A percentile compares a stretch with the other conserved stretches of the same genome.
These are phyloP conservation scores for Calycopis cecrops DNA, from an alignment of 1,140 invertebrate species.

Conservation along the genomic window DNA sequence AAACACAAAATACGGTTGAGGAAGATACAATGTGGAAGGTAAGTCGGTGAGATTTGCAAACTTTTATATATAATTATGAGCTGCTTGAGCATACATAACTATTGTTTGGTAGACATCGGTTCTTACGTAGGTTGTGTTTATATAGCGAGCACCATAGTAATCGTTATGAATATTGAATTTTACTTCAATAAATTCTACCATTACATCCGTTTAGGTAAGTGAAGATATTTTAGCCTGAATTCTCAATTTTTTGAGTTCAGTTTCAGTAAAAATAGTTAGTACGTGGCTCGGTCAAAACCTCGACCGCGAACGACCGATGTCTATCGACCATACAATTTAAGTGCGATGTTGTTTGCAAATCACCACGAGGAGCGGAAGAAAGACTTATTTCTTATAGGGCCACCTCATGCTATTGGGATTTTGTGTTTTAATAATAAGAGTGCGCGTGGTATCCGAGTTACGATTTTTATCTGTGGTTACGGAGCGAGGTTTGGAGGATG, in stretches of 20 bases:
- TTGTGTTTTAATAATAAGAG: too few species aligned
- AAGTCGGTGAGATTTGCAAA: constrained; percentile 3
- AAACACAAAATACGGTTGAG: not conserved
- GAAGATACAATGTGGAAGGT: not conserved
- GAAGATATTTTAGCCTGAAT: too few species aligned
- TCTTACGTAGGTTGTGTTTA: not conserved
- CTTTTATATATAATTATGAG: not conserved
- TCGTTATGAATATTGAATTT: not conserved
- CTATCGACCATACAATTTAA: not conserved
- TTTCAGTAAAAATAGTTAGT: not conserved
- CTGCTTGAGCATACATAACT: not conserved
- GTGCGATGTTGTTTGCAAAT: constrained; percentile 2
- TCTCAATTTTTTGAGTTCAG: too few species aligned
- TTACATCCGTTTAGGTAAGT: too few species aligned
- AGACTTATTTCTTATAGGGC: not conserved
- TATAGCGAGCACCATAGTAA: constrained; percentile 3
- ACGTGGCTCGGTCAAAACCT: not conserved
- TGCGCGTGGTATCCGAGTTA: too few species aligned
- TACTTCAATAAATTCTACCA: too few species aligned
- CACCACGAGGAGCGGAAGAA: not conserved
- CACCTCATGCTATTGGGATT: not conserved
- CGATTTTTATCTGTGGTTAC: too few species aligned
- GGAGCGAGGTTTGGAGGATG: too few species aligned
- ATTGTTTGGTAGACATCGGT: not conserved
- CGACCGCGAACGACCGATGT: not conserved